These are phyloP conservation scores for Antedon mediterranea DNA, from an alignment of 53 echinoderm and acorn worm species.

Conservation along the genomic window DNA sequence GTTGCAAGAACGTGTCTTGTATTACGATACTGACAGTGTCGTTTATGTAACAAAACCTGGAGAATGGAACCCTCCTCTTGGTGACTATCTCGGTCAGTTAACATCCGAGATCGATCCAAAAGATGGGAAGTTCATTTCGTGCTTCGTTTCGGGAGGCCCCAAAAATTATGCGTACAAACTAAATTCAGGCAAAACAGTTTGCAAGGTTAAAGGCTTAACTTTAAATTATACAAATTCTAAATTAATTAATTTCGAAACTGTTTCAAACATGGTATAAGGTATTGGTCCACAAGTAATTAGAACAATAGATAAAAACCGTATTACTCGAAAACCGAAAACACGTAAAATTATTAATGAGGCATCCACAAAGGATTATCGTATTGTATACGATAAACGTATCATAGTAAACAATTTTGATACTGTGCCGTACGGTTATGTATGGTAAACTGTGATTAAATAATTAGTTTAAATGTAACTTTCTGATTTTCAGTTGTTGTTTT, in stretches of 20 bases:
- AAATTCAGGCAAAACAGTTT: constrained; percentile 45
- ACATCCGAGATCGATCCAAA: constrained; percentile 34
- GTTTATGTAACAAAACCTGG: constrained; percentile 24
- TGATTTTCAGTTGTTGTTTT: no score
- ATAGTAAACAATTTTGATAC: constrained; percentile 23
- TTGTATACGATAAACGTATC: constrained; percentile 51
- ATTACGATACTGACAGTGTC: no score
- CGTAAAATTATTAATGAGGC: constrained; percentile 10
- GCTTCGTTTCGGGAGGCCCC: no score
- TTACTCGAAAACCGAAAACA: background rate
- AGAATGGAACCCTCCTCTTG: constrained; percentile 15
- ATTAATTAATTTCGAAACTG: constrained; percentile 30
- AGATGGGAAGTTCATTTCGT: constrained; percentile 33
- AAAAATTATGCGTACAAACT: constrained; percentile 41
- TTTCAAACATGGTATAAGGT: constrained; percentile 29
- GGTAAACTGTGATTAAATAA: no score
- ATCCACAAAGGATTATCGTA: constrained; percentile 32
- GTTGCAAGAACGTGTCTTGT: no score
- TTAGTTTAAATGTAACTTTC: no score
- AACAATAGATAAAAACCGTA: no score
- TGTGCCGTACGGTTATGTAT: constrained; percentile 39
- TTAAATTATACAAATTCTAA: constrained; percentile 15
- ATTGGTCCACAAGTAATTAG: background rate
- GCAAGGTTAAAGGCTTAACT: no score
- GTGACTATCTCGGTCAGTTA: constrained; percentile 33